Percentiles rank a stretch among this genome's conserved stretches.
phyloP scores from a whole-genome alignment of 1,140 invertebrate species.

The Melitaea cinxia region DNA sequence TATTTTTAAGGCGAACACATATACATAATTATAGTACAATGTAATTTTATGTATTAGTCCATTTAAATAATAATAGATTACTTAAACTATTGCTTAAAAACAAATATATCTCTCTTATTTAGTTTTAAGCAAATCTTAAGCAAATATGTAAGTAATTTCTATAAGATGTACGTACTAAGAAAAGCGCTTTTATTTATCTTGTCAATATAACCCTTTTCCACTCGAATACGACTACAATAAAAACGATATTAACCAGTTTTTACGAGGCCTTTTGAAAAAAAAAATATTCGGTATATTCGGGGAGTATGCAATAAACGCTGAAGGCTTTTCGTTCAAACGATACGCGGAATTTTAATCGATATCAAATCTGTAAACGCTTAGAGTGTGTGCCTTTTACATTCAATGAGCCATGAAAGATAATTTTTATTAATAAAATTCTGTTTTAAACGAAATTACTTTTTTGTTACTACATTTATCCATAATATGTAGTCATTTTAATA shows the following conservation, averaged over 20 bases:
- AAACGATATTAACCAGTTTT: background rate
- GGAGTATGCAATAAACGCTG: background rate
- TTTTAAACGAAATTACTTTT: background rate
- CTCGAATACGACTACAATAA: background rate
- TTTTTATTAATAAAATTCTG: slow-evolving; percentile 1
- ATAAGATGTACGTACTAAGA: too few relatives aligned
- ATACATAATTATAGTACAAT: too few relatives aligned
- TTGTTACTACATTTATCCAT: background rate
- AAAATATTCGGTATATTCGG: background rate
- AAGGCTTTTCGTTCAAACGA: background rate
- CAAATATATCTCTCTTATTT: too few relatives aligned
- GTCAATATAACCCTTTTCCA: background rate
- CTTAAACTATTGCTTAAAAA: too few relatives aligned
- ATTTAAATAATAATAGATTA: too few relatives aligned
- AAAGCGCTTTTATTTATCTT: too few relatives aligned
- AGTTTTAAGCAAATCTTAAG: too few relatives aligned
- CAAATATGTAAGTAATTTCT: too few relatives aligned
- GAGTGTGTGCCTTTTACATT: background rate
- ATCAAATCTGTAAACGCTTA: background rate
- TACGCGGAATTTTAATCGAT: slow-evolving; percentile 6
- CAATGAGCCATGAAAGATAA: background rate
- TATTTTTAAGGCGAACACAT: too few relatives aligned
- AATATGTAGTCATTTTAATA: too few relatives aligned
- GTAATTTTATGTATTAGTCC: too few relatives aligned
- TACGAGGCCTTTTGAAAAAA: background rate